A percentile compares a stretch with the other conserved stretches of the same genome.
These are phyloP conservation scores for Molossus alvarezi DNA, from an alignment of 2,797 vertebrate genomes.

Conservation along the genomic window DNA sequence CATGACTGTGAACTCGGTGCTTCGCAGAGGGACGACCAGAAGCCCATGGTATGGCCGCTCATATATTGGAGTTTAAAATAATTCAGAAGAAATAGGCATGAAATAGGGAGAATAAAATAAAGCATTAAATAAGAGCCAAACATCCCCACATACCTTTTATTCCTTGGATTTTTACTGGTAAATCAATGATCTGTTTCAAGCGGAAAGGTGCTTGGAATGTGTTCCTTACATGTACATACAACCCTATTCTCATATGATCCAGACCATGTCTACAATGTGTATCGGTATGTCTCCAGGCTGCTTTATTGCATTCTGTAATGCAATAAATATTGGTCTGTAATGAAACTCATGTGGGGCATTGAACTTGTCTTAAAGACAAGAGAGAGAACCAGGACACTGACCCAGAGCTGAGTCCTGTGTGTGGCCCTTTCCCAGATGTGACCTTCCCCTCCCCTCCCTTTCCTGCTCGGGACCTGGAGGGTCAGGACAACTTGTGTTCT, in stretches of 20 bases:
- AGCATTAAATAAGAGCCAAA: slow-evolving; percentile 13
- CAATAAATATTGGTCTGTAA: neutral
- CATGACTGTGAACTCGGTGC: neutral
- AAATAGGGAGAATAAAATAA: slow-evolving; percentile 29
- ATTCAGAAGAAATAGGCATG: neutral
- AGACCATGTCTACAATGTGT: neutral
- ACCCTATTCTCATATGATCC: slow-evolving; percentile 45
- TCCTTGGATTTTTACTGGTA: neutral
- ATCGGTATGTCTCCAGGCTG: slow-evolving; percentile 25
- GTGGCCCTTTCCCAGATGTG: rapidly evolving
- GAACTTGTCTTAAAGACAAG: slow-evolving; percentile 51
- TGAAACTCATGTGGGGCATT: neutral
- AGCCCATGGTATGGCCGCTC: neutral
- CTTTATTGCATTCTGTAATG: slow-evolving; percentile 37
- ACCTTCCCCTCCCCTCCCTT: neutral
- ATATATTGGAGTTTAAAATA: slow-evolving; percentile 43
- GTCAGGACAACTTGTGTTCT: neutral
- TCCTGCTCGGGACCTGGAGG: neutral
- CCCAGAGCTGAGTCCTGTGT: neutral
- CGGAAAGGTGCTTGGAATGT: slow-evolving; percentile 1
- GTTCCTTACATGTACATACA: slow-evolving; percentile 31
- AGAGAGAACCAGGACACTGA: neutral
- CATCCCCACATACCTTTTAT: slow-evolving; percentile 2
- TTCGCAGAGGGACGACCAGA: neutral
- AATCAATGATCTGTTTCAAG: slow-evolving; percentile 15